Conservation (phyloP, 2,113 vertebrate genomes). For the Excalfactoria chinensis region DNA sequence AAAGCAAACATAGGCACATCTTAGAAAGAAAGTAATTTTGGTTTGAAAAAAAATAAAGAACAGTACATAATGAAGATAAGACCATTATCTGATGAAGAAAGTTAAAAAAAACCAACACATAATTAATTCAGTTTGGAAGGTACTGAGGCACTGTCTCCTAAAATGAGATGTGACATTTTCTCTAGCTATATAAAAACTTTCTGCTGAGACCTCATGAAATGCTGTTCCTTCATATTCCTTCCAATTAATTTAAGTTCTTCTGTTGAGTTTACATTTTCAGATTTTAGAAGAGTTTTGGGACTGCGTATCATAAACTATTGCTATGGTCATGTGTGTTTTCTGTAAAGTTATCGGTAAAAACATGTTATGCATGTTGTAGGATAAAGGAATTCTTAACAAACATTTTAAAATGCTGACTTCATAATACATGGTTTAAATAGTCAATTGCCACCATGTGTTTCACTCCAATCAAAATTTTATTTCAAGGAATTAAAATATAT, state of each 20-base stretch:
- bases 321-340: background rate
- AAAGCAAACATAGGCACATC: background rate
- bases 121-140: background rate
- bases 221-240: background rate
- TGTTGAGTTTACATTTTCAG: background rate
- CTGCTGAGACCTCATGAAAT: background rate
- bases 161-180: background rate
- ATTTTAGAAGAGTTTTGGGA: background rate
- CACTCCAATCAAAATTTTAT: background rate
- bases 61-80: background rate
- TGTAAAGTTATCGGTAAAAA: background rate
- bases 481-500: background rate
- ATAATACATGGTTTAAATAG: background rate
- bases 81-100: background rate
- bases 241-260: background rate
- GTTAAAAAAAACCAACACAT: accelerated
- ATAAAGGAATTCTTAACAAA: background rate
- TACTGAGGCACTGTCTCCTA: background rate
- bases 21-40: background rate
- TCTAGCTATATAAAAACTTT: slow-evolving; percentile 1
- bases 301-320: background rate
- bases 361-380: background rate
- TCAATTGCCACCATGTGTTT: background rate
- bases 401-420: background rate
- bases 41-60: background rate